A percentile compares a stretch with the other conserved stretches of the same genome.
Conservation (phyloP, 2,113 vertebrate species). For the Scortum barcoo region DNA sequence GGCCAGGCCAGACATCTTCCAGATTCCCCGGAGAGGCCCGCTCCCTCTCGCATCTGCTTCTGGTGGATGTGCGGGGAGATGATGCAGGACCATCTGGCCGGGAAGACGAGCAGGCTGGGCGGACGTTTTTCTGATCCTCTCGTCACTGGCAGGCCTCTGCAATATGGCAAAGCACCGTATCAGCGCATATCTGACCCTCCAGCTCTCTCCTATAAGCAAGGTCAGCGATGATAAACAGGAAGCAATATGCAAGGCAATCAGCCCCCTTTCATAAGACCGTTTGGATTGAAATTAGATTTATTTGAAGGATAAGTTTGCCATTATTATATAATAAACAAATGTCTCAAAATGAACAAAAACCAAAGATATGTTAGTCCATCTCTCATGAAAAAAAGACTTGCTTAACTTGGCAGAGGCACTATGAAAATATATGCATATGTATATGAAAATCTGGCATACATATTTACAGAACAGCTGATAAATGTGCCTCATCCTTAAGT, state of each 20-base stretch:
- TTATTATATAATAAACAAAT: not conserved
- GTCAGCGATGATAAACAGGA: constrained; percentile 74
- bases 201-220: constrained; percentile 74
- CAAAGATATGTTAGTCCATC: not conserved
- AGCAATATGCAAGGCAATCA: constrained; percentile 64
- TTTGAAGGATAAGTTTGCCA: not conserved
- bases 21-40: constrained; percentile 73
- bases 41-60: constrained; percentile 82
- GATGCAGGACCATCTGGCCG: constrained; percentile 82
- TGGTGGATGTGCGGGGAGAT: constrained; percentile 68
- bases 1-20: constrained; percentile 62
- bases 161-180: constrained; percentile 81
- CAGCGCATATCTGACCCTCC: constrained; percentile 80
- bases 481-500: not conserved
- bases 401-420: no score
- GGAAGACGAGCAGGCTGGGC: constrained; percentile 53
- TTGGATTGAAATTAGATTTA: not conserved
- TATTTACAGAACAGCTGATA: not conserved
- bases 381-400: not conserved
- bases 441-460: not conserved
- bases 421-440: no score
- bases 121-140: constrained; percentile 64
- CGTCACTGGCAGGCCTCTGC: constrained; percentile 65
- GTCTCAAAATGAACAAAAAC: not conserved
- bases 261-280: not conserved